phyloP scores from a whole-genome alignment of 2,113 vertebrate species.

The Thalassoma bifasciatum region DNA sequence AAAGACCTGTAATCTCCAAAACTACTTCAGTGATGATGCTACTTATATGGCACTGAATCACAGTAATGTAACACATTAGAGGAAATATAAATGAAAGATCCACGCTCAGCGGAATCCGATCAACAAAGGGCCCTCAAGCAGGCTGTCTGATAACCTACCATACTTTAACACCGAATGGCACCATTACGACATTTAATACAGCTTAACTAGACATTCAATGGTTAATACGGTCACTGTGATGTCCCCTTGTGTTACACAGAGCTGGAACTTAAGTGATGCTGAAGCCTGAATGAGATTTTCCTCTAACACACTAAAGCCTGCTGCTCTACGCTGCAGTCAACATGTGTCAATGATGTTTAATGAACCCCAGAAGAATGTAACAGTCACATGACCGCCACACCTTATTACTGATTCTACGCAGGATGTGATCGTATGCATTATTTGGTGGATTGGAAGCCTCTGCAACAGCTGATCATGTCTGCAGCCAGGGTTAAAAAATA shows the following conservation, averaged over 20 bases:
- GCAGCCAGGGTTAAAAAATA: too few species aligned
- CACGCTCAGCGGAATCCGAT: slow-evolving; percentile 13
- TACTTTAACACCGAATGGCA: slow-evolving; percentile 56
- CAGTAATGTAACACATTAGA: background rate
- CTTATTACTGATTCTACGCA: too few species aligned
- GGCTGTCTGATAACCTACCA: slow-evolving; percentile 18
- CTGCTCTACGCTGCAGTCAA: background rate
- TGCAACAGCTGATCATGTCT: too few species aligned
- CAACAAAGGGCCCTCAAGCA: slow-evolving; percentile 39
- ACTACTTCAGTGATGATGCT: background rate
- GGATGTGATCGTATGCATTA: too few species aligned
- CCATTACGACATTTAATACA: slow-evolving; percentile 45
- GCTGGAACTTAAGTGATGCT: background rate
- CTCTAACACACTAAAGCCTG: background rate
- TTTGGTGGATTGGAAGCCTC: too few species aligned
- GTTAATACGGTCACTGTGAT: background rate
- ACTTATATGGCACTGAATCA: background rate
- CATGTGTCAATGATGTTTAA: background rate
- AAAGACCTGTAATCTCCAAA: background rate
- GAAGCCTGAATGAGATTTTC: too few species aligned
- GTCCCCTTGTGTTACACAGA: too few species aligned
- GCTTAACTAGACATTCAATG: slow-evolving; percentile 46
- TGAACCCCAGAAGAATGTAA: too few species aligned
- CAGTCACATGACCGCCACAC: too few species aligned
- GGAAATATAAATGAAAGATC: background rate